Percentiles rank a stretch among this genome's conserved stretches.
These are phyloP conservation scores for Coracopsis vasa DNA, from an alignment of 2,113 vertebrate genomes.

Conservation along the genomic window DNA sequence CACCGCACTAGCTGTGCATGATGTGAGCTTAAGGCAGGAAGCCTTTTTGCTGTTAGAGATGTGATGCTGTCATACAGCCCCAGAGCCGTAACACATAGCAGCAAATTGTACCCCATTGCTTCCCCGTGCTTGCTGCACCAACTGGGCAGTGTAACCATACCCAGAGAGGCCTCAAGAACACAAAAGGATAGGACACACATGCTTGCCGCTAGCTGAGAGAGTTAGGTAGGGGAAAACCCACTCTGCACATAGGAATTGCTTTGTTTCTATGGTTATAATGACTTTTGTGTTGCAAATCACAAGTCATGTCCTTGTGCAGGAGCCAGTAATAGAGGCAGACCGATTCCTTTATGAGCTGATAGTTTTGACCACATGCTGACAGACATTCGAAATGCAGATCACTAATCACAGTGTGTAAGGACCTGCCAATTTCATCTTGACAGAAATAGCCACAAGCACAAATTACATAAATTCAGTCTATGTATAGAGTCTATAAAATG, in stretches of 20 bases:
- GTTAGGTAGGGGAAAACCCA: neutral
- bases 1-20: accelerated
- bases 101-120: neutral
- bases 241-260: neutral
- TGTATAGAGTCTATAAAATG: neutral
- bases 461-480: neutral
- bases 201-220: neutral
- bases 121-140: neutral
- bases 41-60: neutral
- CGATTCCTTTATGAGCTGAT: neutral
- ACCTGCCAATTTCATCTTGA: neutral
- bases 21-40: neutral
- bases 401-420: neutral
- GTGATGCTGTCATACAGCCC: neutral
- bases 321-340: neutral
- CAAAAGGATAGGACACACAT: accelerated
- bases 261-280: neutral
- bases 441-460: neutral
- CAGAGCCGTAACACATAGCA: neutral
- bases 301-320: neutral
- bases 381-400: neutral
- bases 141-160: too few species aligned
- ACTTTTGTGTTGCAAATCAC: neutral
- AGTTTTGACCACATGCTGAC: neutral
- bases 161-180: neutral